phyloP scores from a whole-genome alignment of 2,113 vertebrate species.

The Stegastes partitus region DNA sequence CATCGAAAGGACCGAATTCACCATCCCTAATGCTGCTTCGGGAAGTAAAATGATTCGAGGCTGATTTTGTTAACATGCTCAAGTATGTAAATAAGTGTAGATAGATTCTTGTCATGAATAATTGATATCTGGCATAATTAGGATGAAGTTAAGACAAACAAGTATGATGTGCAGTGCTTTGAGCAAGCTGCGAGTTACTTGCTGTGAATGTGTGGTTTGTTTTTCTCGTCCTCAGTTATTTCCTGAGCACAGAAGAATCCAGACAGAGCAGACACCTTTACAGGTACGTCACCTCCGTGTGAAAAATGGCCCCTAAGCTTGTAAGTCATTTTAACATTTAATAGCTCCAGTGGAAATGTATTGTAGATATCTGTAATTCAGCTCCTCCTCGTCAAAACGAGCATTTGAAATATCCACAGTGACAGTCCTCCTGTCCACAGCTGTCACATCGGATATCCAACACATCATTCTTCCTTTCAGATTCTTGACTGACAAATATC shows the following conservation, averaged over 20 bases:
- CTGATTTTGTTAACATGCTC: slow-evolving; percentile 10
- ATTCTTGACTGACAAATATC: neutral
- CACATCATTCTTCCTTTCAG: neutral
- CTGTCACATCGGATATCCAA: neutral
- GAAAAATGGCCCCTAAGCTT: neutral
- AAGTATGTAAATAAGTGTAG: slow-evolving; percentile 41
- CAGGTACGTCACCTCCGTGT: slow-evolving; percentile 76
- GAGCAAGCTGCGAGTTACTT: slow-evolving; percentile 20
- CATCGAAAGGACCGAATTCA: slow-evolving; percentile 12
- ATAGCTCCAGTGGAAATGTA: too few relatives aligned
- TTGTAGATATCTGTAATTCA: too few relatives aligned
- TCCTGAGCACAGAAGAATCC: slow-evolving; percentile 86
- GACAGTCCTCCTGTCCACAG: too few relatives aligned
- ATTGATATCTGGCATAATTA: slow-evolving; percentile 39
- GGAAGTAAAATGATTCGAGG: neutral
- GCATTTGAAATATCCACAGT: neutral
- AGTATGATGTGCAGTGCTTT: slow-evolving; percentile 7
- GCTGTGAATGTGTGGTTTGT: slow-evolving; percentile 44
- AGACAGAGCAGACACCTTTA: slow-evolving; percentile 86
- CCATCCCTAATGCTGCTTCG: neutral
- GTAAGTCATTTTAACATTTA: neutral
- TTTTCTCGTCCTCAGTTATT: slow-evolving; percentile 80
- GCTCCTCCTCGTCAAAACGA: neutral
- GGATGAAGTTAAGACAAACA: neutral
- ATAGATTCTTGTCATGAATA: slow-evolving; percentile 42